phyloP scores from a whole-genome alignment of 1,140 invertebrate species.

The Cepaea nemoralis region DNA sequence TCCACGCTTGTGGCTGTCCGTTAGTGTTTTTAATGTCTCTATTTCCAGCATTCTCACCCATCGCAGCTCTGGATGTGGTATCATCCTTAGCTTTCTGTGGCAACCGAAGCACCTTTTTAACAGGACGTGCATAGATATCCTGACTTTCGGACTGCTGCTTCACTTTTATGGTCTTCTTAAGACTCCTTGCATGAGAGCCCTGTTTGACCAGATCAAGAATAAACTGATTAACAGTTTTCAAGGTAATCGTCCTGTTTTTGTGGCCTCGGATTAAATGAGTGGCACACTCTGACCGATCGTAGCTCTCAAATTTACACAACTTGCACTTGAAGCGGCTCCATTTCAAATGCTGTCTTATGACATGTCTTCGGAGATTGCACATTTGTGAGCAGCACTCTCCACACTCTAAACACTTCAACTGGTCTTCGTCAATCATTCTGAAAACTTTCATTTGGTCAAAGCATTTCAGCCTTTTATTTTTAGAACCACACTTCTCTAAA shows the following conservation, averaged over 20 bases:
- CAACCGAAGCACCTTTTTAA: conserved; percentile 11
- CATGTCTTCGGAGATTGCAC: conserved; percentile 70
- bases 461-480: conserved; percentile 19
- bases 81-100: not conserved
- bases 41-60: not conserved
- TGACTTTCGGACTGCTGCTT: conserved; percentile 34
- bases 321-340: conserved; percentile 72
- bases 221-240: conserved; percentile 42
- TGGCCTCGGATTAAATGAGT: conserved; percentile 65
- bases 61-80: not conserved
- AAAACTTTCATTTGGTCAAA: conserved; percentile 17
- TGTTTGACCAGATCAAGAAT: conserved; percentile 61
- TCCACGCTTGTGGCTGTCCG: not conserved
- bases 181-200: conserved; percentile 47
- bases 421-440: conserved; percentile 57
- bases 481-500: not conserved
- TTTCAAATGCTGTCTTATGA: conserved; percentile 68
- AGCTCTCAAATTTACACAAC: conserved; percentile 68
- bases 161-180: conserved; percentile 49
- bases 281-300: conserved; percentile 68
- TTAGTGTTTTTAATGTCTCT: not conserved
- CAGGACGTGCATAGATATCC: conserved; percentile 30
- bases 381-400: conserved; percentile 61
- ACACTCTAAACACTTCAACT: conserved; percentile 69
- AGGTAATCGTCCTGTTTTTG: conserved; percentile 23